Base-by-base conservation (phyloP, 2,113 vertebrate genomes). In the Phodopus roborovskii region DNA sequence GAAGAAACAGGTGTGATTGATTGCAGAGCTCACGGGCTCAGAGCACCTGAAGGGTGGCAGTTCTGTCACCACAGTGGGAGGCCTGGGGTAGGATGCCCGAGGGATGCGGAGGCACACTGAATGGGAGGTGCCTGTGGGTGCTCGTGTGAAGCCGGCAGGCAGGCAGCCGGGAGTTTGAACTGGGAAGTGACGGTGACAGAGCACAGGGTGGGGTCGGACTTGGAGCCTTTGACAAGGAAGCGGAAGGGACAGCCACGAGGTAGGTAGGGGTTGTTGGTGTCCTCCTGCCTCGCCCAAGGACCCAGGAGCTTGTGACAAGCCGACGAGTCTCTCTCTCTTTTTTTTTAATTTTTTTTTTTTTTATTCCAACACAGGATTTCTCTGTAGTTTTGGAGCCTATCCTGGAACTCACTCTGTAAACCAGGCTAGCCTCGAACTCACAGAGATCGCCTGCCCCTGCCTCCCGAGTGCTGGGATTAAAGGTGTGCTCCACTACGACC, bases 201-300 rank as follows among this genome's bases (percentile, higher is more conserved):
- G n/a, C 42, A 28, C 24, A 74, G 22, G 50, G 17, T 82, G 81
- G 17, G 45, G 50, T 2, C 30, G 3, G 11, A 10, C 60, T 19
- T 2, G 7, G 45, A 45, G 53, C 10, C 3, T 16, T 22, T 24
- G 20, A 60, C 0, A 0, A 39, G 53, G 26, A 33, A 26, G 33
- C 0, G 4, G 45, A 9, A 0, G 15, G 15, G 70, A 20, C 24
- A n/a, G 58, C 71, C 0, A 0, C 5, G 86, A 45, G 87, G 3
- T 42, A 9, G 62, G 19, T 42, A 48, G 48, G 79, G 60, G 68
- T 20, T 58, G 48, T 48, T 58, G 36, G 19, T 58, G 53, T 81
- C 42, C 30, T n/a, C 3, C 10, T 2, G 42, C 11, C 0, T 28
- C 42, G 60, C 50, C 82, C 36, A n/a, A 19, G 70, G 39, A 33